Conservation (phyloP, 2,888 invertebrate species). For the Agrochola litura region DNA sequence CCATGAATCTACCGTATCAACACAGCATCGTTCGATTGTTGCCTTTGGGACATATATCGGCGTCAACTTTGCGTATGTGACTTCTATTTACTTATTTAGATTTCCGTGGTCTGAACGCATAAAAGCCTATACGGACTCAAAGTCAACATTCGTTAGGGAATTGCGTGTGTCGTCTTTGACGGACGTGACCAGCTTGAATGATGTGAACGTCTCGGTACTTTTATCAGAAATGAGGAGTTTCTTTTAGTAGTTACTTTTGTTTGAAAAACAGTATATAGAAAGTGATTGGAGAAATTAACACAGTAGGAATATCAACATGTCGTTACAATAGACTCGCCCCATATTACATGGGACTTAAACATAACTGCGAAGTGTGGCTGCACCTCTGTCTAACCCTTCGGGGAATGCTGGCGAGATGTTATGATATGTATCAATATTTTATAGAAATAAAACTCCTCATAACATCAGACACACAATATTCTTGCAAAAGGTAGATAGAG, state of each 20-base stretch:
- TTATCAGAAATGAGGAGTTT: conserved; percentile 47
- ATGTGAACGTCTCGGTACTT: conserved; percentile 56
- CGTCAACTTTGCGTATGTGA: conserved; percentile 5
- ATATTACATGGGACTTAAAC: not conserved
- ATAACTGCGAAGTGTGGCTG: not conserved
- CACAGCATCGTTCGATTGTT: not conserved
- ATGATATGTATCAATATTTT: not conserved
- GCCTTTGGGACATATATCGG: conserved; percentile 4
- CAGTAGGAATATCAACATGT: not conserved
- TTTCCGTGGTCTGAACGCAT: conserved; percentile 55
- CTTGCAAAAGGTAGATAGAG: too few relatives aligned
- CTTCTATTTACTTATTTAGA: conserved; percentile 54
- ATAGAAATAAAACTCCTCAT: not conserved
- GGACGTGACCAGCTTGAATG: conserved; percentile 81
- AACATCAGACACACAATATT: too few relatives aligned
- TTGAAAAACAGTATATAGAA: not conserved
- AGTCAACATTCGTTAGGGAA: conserved; percentile 87
- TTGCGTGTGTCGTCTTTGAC: conserved; percentile 81
- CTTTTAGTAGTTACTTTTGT: conserved; percentile 27
- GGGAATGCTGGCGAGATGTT: not conserved
- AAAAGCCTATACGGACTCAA: conserved; percentile 70
- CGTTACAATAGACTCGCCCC: not conserved
- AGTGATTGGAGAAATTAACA: conserved; percentile 2
- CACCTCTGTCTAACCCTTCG: not conserved
- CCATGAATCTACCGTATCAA: not conserved